Conservation (phyloP, 2,888 invertebrate genomes). For the Diaperis boleti region DNA sequence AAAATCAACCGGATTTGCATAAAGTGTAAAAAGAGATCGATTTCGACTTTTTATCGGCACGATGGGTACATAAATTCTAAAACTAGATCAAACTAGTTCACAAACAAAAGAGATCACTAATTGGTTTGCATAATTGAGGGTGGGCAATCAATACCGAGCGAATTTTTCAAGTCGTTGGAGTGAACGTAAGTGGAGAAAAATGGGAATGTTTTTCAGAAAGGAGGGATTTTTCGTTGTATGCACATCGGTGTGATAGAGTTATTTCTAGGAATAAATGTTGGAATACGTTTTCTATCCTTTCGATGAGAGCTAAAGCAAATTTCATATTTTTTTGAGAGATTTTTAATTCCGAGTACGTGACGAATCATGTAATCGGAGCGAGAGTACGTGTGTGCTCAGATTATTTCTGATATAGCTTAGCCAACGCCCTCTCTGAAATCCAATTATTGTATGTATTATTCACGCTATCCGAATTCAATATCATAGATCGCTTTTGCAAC, state of each 20-base stretch:
- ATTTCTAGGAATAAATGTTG: constrained; percentile 34
- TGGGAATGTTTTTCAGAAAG: neutral
- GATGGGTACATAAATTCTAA: constrained; percentile 28
- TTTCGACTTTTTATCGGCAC: constrained; percentile 10
- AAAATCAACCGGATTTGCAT: constrained; percentile 27
- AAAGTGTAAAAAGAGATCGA: constrained; percentile 19
- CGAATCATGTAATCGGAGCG: constrained; percentile 47
- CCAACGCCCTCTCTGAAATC: constrained; percentile 44
- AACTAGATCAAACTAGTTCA: constrained; percentile 36
- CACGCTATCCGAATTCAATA: constrained; percentile 48
- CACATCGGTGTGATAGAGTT: constrained; percentile 25
- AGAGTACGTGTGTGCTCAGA: constrained; percentile 47
- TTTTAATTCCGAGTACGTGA: constrained; percentile 51
- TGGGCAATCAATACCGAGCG: constrained; percentile 34
- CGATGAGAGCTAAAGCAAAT: constrained; percentile 36
- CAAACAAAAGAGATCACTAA: constrained; percentile 39
- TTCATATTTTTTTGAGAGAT: constrained; percentile 45
- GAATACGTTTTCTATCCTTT: constrained; percentile 30
- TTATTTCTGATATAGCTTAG: constrained; percentile 48
- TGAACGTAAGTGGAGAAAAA: constrained; percentile 17
- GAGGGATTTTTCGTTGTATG: no score
- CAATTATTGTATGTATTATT: constrained; percentile 51
- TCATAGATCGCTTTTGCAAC: constrained; percentile 46
- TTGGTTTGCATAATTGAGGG: constrained; percentile 41
- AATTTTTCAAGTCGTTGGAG: constrained; percentile 33